Base-by-base conservation (phyloP, 2,113 vertebrate species). In the Shinisaurus crocodilurus region DNA sequence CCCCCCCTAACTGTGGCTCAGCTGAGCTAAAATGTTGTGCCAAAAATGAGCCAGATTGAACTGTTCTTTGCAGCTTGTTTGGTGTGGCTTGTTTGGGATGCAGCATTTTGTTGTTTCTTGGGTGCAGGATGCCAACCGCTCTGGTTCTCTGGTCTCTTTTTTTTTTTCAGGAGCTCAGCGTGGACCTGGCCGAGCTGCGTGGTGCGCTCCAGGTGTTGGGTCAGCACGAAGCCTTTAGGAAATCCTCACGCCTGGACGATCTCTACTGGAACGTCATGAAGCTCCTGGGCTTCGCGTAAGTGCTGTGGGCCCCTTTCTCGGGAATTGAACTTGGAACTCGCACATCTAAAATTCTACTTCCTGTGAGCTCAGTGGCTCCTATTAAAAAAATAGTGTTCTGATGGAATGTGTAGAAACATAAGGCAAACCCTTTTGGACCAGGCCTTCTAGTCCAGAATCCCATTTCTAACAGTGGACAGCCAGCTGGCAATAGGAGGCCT, bases 191-290 rank as follows among this genome's bases (percentile, higher is more conserved):
- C 0, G 77, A 92, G 3, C 80, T 99, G 82, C 95, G 96, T 79
- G 75, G 34, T 0, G 91, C 93, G 77, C 96, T 99, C 88, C 94
- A 96, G 79, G 18, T 94, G 3, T 93, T 98, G 86, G 95, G 96
- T 16, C 92, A 97, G 76, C 76, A 92, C 3, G 94, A 97, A 18
- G 91, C 77, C 7, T 92, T 98, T 0, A 92, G 97, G 8, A 98
- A 95, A 10, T 97, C 97, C 0, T 95, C 96, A 1, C 97, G 97
- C 32, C 96, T 99, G 1, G 96, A 97, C 34, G 97, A 98, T 92
- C 97, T 97, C 8, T 99, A 98, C 96, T 99, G 99, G 99, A 98
- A 98, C 1, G 97, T 97, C 89, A 97, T 99, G 98, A 98, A 93
- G 89, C 96, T 96, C 89, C 97, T 99, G 25, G 98, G 98, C 6